Conservation (phyloP, 1,140 invertebrate genomes). For the Halyomorpha halys region DNA sequence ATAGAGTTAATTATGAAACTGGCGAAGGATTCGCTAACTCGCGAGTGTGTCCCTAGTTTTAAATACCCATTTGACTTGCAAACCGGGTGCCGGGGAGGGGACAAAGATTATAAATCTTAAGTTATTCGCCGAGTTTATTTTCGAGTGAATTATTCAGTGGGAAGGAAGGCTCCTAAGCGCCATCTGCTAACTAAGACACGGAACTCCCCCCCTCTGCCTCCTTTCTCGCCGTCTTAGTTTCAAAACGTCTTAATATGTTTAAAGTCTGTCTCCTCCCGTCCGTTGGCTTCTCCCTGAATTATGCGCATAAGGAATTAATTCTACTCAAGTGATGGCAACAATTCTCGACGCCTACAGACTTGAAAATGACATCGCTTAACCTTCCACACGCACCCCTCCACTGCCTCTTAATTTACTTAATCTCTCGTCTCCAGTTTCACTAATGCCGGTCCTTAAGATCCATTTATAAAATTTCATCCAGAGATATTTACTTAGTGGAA, state of each 20-base stretch:
- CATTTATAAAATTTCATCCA: too few species aligned
- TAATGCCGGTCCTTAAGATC: too few species aligned
- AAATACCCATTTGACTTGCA: conserved; percentile 16
- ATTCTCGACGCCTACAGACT: too few species aligned
- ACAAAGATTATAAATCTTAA: conserved; percentile 16
- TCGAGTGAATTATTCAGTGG: conserved; percentile 12
- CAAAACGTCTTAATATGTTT: conserved; percentile 15
- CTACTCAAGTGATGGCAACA: not conserved
- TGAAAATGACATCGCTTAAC: too few species aligned
- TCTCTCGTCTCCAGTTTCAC: too few species aligned
- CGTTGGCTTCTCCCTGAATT: not conserved
- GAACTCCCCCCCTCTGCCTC: not conserved
- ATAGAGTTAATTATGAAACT: not conserved
- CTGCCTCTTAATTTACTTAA: too few species aligned
- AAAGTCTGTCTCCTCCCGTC: conserved; percentile 2
- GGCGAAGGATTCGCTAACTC: conserved; percentile 3
- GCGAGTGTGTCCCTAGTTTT: not conserved
- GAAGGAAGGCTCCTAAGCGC: not conserved
- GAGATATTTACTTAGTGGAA: too few species aligned
- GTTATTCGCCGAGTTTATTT: conserved; percentile 14
- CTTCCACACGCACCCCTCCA: too few species aligned
- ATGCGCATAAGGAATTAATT: conserved; percentile 13
- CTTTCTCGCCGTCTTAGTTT: conserved; percentile 12
- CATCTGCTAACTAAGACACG: conserved; percentile 15
- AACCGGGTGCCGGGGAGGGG: not conserved